These are phyloP conservation scores for Cheilosia vernalis DNA, from an alignment of 2,888 invertebrate species.

Conservation along the genomic window DNA sequence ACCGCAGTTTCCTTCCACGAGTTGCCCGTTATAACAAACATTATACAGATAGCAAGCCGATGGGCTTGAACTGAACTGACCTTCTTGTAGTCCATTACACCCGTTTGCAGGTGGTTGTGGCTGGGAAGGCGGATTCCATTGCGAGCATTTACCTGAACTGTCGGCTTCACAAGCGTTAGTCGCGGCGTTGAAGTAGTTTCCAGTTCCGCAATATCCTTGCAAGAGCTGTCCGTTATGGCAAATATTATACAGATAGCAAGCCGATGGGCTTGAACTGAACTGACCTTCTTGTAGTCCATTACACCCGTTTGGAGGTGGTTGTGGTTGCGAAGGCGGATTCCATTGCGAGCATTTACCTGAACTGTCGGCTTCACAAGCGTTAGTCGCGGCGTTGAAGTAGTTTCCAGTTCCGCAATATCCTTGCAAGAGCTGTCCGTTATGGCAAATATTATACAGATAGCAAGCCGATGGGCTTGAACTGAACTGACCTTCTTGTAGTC, in stretches of 20 bases:
- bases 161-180: constrained; percentile 61
- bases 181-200: constrained; percentile 73
- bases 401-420: constrained; percentile 75
- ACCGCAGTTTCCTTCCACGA: constrained; percentile 44
- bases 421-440: constrained; percentile 51
- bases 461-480: background rate
- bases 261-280: constrained; percentile 24
- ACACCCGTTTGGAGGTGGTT: constrained; percentile 6
- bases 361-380: constrained; percentile 57
- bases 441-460: background rate
- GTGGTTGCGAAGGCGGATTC: too few species aligned
- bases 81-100: constrained; percentile 56
- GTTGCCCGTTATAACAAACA: constrained; percentile 46
- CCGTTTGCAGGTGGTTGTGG: background rate
- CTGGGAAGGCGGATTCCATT: background rate
- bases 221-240: constrained; percentile 72
- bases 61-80: constrained; percentile 49
- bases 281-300: constrained; percentile 58
- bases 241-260: constrained; percentile 74
- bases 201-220: constrained; percentile 76
- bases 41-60: constrained; percentile 40
- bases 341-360: constrained; percentile 36
- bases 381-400: constrained; percentile 71
- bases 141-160: constrained; percentile 37
- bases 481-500: constrained; percentile 26